Conservation (phyloP, 2,797 vertebrate genomes). For the Tauraco hartlaubi region DNA sequence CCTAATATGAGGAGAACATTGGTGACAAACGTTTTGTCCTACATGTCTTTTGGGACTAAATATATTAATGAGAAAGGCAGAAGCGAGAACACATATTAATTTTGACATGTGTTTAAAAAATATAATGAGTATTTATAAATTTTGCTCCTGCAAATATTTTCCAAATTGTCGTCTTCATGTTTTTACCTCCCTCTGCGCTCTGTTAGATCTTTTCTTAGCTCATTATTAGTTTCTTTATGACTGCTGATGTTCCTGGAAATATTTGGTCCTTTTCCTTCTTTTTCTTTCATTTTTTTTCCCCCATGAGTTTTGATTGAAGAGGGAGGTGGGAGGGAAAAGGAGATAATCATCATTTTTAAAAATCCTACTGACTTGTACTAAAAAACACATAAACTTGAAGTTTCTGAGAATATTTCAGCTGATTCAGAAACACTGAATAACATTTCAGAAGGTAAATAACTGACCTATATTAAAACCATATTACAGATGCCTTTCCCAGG, state of each 20-base stretch:
- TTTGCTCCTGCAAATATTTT: neutral
- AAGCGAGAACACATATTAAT: neutral
- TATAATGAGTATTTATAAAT: neutral
- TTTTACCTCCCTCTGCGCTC: neutral
- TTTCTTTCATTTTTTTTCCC: too few species aligned
- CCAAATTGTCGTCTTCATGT: neutral
- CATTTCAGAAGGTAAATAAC: neutral
- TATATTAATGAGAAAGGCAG: neutral
- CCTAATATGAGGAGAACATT: neutral
- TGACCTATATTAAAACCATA: accelerated
- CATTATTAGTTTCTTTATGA: neutral
- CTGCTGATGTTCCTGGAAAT: neutral
- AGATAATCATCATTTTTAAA: accelerated
- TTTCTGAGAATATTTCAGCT: neutral
- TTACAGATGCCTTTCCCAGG: neutral
- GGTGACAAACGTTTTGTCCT: neutral
- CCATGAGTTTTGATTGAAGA: neutral
- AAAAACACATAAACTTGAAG: neutral
- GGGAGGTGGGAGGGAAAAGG: neutral
- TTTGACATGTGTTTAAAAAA: neutral
- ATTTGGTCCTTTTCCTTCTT: neutral
- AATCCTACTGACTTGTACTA: neutral
- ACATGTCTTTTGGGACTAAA: neutral
- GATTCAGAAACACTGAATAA: neutral
- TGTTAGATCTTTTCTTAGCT: neutral